Base-by-base conservation (phyloP, 2,888 invertebrate genomes). In the Lasioglossum figueresi region DNA sequence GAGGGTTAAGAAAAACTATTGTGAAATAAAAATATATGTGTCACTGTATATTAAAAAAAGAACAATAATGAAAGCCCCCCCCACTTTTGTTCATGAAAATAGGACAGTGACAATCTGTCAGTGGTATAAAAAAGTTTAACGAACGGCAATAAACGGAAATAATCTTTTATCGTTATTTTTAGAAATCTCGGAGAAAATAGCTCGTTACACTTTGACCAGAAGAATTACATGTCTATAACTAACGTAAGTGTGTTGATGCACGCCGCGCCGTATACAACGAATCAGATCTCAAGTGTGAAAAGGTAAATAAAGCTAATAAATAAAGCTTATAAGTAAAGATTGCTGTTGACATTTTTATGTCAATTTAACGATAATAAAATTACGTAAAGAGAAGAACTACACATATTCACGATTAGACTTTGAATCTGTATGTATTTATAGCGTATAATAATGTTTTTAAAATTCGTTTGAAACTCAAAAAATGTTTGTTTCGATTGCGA, bases 181-280 rank as follows among this genome's bases (percentile, higher is more conserved):
- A 75, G 56, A n/a, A 59, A 59, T 59, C 27, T 59, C 59, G 59
- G 59, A 59, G 14, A 27, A 59, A 59, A 59, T 59, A 59, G 27
- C 59, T 59, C 16, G 59, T 59, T 59, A 27, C 59, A 59, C 59
- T 27, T 59, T 59, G 4, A 12, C 14, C n/a, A 12, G 27, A 59
- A 59, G 27, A 59, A 59, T 59, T 59, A 27, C 59, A 27, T n/a
- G 14, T 14, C 59, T 27, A 59, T 59, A 16, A 5, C 27, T 27
- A 27, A 27, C 59, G 12, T 14, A 59, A n/a, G 27, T 4, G 27
- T 27, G 59, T 27, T 59, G 27, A 59, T 59, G 14, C 4, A 27
- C 0, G n/a, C n/a, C n/a, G n/a, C n/a, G 27, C 0, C 59, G 56
- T 23, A 12, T n/a, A 56, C 2, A 56, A 12, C 10, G 12, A 27